These are phyloP conservation scores for Bungarus multicinctus DNA, from an alignment of 2,113 vertebrate species.

Conservation along the genomic window DNA sequence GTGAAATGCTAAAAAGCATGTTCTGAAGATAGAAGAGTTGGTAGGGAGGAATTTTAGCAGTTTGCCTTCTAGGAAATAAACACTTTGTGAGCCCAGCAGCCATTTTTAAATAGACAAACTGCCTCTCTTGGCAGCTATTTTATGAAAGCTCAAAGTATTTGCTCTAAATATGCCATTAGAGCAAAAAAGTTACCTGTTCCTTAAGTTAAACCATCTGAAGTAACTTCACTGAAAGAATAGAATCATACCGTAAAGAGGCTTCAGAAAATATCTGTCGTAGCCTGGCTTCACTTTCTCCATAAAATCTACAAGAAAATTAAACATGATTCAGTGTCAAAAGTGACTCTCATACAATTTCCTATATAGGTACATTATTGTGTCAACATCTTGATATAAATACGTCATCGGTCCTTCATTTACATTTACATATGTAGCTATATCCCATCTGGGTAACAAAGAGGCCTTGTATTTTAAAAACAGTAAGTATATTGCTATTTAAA, in stretches of 20 bases:
- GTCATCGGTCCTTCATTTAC: neutral
- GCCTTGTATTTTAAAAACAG: neutral
- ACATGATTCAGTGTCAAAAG: neutral
- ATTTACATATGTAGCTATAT: neutral
- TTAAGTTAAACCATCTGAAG: neutral
- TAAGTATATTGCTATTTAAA: neutral
- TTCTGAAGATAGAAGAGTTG: neutral
- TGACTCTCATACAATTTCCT: neutral
- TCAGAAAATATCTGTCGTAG: constrained; percentile 91
- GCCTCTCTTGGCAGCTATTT: neutral
- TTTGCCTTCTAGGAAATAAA: neutral
- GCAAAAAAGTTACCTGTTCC: neutral
- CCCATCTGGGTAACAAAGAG: neutral
- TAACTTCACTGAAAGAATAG: constrained; percentile 16
- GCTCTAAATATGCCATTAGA: neutral
- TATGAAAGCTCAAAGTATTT: neutral
- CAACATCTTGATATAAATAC: neutral
- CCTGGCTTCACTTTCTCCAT: constrained; percentile 89
- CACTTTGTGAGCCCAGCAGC: neutral
- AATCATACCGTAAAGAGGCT: constrained; percentile 81
- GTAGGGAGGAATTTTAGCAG: neutral
- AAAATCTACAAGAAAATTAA: constrained; percentile 79
- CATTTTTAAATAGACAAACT: neutral
- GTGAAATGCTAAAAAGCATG: neutral
- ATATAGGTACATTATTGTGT: neutral